A percentile compares a stretch with the other conserved stretches of the same genome.
These are phyloP conservation scores for Nesoenas mayeri DNA, from an alignment of 2,113 vertebrate genomes.

Conservation along the genomic window DNA sequence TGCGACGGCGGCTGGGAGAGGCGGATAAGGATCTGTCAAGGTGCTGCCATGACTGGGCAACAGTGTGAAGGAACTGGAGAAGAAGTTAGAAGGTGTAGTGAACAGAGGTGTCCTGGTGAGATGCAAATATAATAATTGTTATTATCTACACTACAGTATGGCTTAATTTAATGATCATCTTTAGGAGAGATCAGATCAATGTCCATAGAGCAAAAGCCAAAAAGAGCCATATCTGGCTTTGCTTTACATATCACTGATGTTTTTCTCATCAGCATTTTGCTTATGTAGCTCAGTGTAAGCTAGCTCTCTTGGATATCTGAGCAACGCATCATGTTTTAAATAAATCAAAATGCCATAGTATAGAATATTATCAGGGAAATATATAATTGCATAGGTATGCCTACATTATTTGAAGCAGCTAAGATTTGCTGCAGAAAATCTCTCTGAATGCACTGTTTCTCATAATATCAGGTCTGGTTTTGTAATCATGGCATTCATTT, in stretches of 20 bases:
- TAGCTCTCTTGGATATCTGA: not conserved
- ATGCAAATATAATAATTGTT: not conserved
- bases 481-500: not conserved
- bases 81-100: constrained; percentile 92
- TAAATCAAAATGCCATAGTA: not conserved
- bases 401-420: not conserved
- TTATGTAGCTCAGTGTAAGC: not conserved
- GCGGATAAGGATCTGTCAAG: constrained; percentile 90
- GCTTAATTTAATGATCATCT: not conserved
- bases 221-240: not conserved
- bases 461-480: not conserved
- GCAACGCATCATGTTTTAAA: not conserved
- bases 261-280: not conserved
- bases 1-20: constrained; percentile 97
- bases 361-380: not conserved
- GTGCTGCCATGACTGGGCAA: constrained; percentile 85
- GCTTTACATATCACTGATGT: not conserved
- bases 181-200: not conserved
- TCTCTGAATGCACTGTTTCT: not conserved
- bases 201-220: not conserved
- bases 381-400: not conserved
- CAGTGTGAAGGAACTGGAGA: constrained; percentile 91
- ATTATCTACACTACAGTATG: not conserved
- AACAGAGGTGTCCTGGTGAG: constrained; percentile 96
- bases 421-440: not conserved